phyloP scores from a whole-genome alignment of 2,888 invertebrate genomes.

The Cantharis rufa region DNA sequence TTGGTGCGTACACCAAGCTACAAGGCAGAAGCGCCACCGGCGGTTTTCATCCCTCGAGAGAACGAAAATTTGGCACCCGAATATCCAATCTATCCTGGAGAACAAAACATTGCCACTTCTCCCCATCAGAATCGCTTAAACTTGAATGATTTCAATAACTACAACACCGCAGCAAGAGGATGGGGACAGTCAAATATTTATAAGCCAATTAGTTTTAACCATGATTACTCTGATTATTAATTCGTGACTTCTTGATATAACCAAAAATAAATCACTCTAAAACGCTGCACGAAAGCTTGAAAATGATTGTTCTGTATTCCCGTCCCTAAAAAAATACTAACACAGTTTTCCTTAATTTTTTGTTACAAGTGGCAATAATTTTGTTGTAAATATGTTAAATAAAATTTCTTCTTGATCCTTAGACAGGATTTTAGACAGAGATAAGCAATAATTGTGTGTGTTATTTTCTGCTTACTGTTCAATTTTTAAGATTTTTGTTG shows the following conservation, averaged over 20 bases:
- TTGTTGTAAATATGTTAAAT: constrained; percentile 19
- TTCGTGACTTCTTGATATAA: neutral
- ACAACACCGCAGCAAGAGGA: constrained; percentile 83
- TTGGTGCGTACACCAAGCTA: constrained; percentile 43
- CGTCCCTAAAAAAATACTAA: neutral
- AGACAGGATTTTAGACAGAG: constrained; percentile 36
- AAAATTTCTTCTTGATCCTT: constrained; percentile 39
- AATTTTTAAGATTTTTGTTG: neutral
- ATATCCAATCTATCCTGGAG: constrained; percentile 7
- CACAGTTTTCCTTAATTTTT: neutral
- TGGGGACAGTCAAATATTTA: constrained; percentile 76
- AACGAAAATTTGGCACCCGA: constrained; percentile 38
- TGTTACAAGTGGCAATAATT: constrained; percentile 13
- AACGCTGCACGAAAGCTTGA: neutral
- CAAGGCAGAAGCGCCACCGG: constrained; percentile 45
- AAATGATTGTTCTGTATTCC: neutral
- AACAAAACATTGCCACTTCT: constrained; percentile 33
- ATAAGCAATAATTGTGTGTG: constrained; percentile 21
- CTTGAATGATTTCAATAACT: constrained; percentile 60
- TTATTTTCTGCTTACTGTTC: neutral
- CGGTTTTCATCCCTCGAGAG: constrained; percentile 50
- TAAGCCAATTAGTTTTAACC: constrained; percentile 71
- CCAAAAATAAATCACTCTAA: neutral
- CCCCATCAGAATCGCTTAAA: constrained; percentile 42
- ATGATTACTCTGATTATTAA: constrained; percentile 61